These are phyloP conservation scores for Steinernema khuongi DNA, from an alignment of 1,140 invertebrate species.

Conservation along the genomic window DNA sequence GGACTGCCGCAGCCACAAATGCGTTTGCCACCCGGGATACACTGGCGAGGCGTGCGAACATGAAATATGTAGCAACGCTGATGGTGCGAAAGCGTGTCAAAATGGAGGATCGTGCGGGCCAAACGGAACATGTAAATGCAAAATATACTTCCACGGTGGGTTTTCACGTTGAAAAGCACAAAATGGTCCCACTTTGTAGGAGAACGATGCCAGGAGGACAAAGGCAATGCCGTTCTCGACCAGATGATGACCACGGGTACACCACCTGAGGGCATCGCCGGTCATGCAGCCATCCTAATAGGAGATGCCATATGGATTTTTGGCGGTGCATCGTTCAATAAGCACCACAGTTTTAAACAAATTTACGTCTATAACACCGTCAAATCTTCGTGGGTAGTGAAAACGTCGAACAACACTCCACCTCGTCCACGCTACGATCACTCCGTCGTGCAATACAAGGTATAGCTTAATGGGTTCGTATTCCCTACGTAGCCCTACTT, in stretches of 20 bases:
- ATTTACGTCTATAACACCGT: constrained; percentile 20
- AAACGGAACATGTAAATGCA: constrained; percentile 37
- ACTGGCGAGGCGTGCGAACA: constrained; percentile 41
- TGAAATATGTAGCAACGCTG: constrained; percentile 26
- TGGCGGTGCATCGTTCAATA: constrained; percentile 38
- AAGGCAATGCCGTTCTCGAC: constrained; percentile 41
- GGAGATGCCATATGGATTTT: constrained; percentile 47
- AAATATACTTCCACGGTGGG: constrained; percentile 30
- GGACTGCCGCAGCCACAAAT: constrained; percentile 27
- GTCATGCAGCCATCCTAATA: constrained; percentile 43
- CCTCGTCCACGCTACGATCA: constrained; percentile 52
- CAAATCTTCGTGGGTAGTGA: constrained; percentile 33
- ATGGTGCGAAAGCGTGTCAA: constrained; percentile 38
- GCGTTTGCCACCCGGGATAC: constrained; percentile 30
- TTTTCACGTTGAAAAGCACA: not conserved
- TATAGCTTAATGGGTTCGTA: too few species aligned
- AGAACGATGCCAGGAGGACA: constrained; percentile 41
- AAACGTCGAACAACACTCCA: constrained; percentile 21
- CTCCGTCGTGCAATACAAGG: constrained; percentile 52
- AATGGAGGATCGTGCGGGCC: constrained; percentile 24
- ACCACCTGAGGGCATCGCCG: constrained; percentile 38
- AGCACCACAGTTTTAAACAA: not conserved
- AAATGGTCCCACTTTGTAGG: constrained; percentile 21
- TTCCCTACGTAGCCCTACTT: too few species aligned
- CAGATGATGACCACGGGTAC: constrained; percentile 12